Evolutionary conservation across 2,888 invertebrate species (phyloP).

Genomic region (Diloba caeruleocephala): DNA sequence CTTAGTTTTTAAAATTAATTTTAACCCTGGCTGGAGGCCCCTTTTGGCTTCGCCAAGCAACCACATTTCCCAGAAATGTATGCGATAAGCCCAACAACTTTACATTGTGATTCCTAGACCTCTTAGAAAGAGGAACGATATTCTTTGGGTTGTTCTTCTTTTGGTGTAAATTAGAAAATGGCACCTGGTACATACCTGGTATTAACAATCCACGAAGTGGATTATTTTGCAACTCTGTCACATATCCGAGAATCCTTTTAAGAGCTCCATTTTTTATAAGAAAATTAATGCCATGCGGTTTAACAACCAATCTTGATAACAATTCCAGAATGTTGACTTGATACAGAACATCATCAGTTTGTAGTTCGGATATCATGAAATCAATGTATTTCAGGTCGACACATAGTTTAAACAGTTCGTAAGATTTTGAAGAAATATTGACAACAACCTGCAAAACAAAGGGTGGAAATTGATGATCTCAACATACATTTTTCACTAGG

Average conservation of each 20-base stretch:
- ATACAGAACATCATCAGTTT: slow-evolving; percentile 92
- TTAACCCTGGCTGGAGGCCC: too few relatives aligned
- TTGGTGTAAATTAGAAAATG: too few relatives aligned
- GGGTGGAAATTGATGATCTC: too few relatives aligned
- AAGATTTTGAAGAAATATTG: slow-evolving; percentile 90
- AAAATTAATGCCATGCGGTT: slow-evolving; percentile 92
- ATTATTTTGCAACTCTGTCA: slow-evolving; percentile 89
- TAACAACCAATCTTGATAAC: slow-evolving; percentile 91
- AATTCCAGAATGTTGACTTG: slow-evolving; percentile 95
- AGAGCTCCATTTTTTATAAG: slow-evolving; percentile 92
- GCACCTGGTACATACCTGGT: slow-evolving; percentile 91
- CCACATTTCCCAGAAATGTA: too few relatives aligned
- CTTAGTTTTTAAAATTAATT: too few relatives aligned
- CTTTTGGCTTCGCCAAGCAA: too few relatives aligned
- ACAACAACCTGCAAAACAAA: slow-evolving; percentile 88
- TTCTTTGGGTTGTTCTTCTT: too few relatives aligned
- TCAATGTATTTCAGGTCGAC: slow-evolving; percentile 90
- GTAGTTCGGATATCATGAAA: slow-evolving; percentile 91
- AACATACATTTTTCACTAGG: too few relatives aligned
- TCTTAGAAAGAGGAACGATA: too few relatives aligned
- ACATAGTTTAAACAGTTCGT: slow-evolving; percentile 89
- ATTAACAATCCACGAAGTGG: slow-evolving; percentile 91
- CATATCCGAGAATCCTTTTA: slow-evolving; percentile 89
- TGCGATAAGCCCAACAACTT: too few relatives aligned
- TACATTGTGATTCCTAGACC: too few relatives aligned